Base-by-base conservation (phyloP, 2,888 invertebrate species). In the Latheticus oryzae region DNA sequence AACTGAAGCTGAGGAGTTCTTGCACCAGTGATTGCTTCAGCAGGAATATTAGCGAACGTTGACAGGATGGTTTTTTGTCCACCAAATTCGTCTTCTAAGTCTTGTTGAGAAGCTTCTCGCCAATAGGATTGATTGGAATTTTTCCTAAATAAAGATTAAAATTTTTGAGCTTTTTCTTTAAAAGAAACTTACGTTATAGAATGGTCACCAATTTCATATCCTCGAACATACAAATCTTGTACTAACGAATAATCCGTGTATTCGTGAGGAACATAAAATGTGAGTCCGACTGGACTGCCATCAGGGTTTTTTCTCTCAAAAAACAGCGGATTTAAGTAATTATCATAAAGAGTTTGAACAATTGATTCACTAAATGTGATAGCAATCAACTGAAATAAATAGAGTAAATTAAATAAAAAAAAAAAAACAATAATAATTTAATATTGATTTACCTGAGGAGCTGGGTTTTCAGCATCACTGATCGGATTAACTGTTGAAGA, bases 241-340 rank as follows among this genome's bases (percentile, higher is more conserved):
- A 88, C 81, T 55, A 69, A 64, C 7, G 78, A 75, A 56, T 77
- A 77, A 53, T 76, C 84, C 0, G 87, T 88, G 72, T 89, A 90
- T 61, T 89, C 86, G 67, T 91, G 90, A 23, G 84, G 86, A 19
- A 90, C 80, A 73, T 84, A 91, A 76, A 88, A 88, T 0, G 90
- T 90, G 28, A 83, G 83, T 0, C 84, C 81, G 1, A 83, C 82
- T 0, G 81, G 81, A 55, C 87, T 87, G 1, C 82, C 82, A 71
- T 91, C 87, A 0, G 84, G 85, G 76, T 91, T 91, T 1, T 33
- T 69, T 0, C 87, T 76, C 7, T 75, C 71, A 48, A 76, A 79
- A 2, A 88, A 75, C 0, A 85, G 65, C 0, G 80, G 69, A 4
- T 82, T 73, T 69, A 87, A 86, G 37, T 82, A 84, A 3, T 76